These are phyloP conservation scores for Resseliella maxima DNA, from an alignment of 2,888 invertebrate genomes.

Conservation along the genomic window DNA sequence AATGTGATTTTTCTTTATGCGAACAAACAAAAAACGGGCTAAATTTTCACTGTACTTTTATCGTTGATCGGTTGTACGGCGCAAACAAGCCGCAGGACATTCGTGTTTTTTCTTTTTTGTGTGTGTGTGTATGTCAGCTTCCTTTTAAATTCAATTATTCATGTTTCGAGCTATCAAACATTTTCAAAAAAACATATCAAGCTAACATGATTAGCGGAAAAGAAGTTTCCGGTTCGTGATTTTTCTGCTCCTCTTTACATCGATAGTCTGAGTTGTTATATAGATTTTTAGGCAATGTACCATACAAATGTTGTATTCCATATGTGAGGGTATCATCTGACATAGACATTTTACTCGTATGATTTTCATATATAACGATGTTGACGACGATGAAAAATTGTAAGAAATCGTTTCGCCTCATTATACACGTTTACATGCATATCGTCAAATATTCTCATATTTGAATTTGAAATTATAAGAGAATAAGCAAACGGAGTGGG, in stretches of 20 bases:
- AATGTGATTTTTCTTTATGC: neutral
- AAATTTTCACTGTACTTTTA: neutral
- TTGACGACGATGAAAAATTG: neutral
- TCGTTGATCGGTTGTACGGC: neutral
- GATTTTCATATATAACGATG: too few relatives aligned
- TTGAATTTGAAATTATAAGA: too few relatives aligned
- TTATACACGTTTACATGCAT: neutral
- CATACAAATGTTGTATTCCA: neutral
- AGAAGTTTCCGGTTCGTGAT: constrained; percentile 26
- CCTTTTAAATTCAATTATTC: constrained; percentile 32
- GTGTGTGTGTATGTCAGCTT: too few relatives aligned
- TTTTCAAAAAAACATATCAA: neutral
- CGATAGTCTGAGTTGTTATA: too few relatives aligned
- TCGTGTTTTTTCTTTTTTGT: too few relatives aligned
- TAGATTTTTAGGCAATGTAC: neutral
- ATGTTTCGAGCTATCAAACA: neutral
- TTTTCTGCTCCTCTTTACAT: neutral
- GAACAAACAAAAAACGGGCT: too few relatives aligned
- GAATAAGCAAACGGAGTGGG: too few relatives aligned
- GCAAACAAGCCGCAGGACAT: neutral
- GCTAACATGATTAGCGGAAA: constrained; percentile 2
- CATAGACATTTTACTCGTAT: too few relatives aligned
- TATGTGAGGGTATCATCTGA: neutral
- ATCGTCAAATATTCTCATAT: too few relatives aligned
- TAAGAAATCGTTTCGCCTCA: neutral